A percentile compares a stretch with the other conserved stretches of the same genome.
These are phyloP conservation scores for Panagrolaimus sp. DNA, from an alignment of 1,140 invertebrate species.

Conservation along the genomic window DNA sequence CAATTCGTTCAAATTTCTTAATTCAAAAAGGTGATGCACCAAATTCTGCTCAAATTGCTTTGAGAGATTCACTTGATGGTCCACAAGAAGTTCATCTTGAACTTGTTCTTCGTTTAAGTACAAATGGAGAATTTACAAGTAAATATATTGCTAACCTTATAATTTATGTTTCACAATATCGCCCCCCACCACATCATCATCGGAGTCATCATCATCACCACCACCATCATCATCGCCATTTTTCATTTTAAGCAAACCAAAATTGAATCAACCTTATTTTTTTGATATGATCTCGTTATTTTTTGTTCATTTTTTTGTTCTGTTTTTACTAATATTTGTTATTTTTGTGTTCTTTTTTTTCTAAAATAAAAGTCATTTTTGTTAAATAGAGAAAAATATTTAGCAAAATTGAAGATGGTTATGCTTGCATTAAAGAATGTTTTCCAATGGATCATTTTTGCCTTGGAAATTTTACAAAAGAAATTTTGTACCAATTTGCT, in stretches of 20 bases:
- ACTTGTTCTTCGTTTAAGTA: slow-evolving; percentile 45
- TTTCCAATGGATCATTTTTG: slow-evolving; percentile 38
- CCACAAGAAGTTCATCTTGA: slow-evolving; percentile 55
- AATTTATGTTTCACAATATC: slow-evolving; percentile 49
- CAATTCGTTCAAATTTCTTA: slow-evolving; percentile 53
- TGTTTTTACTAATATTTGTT: neutral
- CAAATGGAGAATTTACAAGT: slow-evolving; percentile 45
- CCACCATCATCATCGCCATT: slow-evolving; percentile 23
- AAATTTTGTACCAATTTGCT: slow-evolving; percentile 58
- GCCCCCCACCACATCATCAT: slow-evolving; percentile 31
- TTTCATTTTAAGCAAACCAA: slow-evolving; percentile 20
- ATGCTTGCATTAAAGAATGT: slow-evolving; percentile 57
- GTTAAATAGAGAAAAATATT: slow-evolving; percentile 25
- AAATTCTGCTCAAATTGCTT: slow-evolving; percentile 57
- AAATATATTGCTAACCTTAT: slow-evolving; percentile 58
- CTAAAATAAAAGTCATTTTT: neutral
- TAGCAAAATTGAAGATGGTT: slow-evolving; percentile 56
- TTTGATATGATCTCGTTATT: slow-evolving; percentile 27
- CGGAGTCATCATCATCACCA: slow-evolving; percentile 31
- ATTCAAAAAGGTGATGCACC: slow-evolving; percentile 56
- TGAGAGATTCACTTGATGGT: slow-evolving; percentile 56
- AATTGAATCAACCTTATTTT: neutral
- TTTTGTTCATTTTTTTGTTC: slow-evolving; percentile 24
- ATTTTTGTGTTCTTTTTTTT: slow-evolving; percentile 13
- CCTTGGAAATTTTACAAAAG: slow-evolving; percentile 49